Base-by-base conservation (phyloP, 2,797 vertebrate genomes). In the Sebastes itinus region DNA sequence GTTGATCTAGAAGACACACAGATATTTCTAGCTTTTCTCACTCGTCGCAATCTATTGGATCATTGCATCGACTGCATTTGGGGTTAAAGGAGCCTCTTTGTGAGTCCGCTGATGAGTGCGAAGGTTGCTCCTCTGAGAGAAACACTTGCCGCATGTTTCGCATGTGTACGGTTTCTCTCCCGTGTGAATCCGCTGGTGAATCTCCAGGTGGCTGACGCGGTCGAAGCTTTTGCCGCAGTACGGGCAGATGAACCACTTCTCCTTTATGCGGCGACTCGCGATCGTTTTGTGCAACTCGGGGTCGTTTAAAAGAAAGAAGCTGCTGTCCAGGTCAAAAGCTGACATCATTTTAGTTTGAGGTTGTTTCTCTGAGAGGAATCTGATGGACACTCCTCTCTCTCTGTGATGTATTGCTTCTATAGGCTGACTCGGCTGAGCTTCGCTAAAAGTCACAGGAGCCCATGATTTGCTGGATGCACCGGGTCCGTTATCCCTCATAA, bases 181-280 rank as follows among this genome's bases (percentile, higher is more conserved):
- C 0, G 96, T 96, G 91, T 96, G 96, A 58, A 96, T 96, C 2
- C 95, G 84, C 88, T 94, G 95, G 89, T 96, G 96, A 55, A 96
- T 96, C 91, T 96, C 94, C 38, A 96, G 93, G 32, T 96, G 95
- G 85, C 96, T 96, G 85, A 94, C 81, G 2, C 95, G 95, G 32
- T 96, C 95, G 0, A 96, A 96, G 87, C 96, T 96, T 14, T 96
- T 96, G 18, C 95, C 96, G 0, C 96, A 96, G 83, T 94, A 96
- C 0, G 93, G 93, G 54, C 96, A 96, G 72, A 96, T 95, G 83
- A 93, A 96, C 94, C 95, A 95, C 38, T 95, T 95, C 83, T 96
- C 95, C 72, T 88, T 92, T 2, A 93, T 84, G 7, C 85, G 87
- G 3, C 81, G 77, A 14, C 65, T 80, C 0, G 77, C 76, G 7